A percentile compares a stretch with the other conserved stretches of the same genome.
These are phyloP conservation scores for Auanema freiburgensis DNA, from an alignment of 2,888 invertebrate genomes.

Conservation along the genomic window DNA sequence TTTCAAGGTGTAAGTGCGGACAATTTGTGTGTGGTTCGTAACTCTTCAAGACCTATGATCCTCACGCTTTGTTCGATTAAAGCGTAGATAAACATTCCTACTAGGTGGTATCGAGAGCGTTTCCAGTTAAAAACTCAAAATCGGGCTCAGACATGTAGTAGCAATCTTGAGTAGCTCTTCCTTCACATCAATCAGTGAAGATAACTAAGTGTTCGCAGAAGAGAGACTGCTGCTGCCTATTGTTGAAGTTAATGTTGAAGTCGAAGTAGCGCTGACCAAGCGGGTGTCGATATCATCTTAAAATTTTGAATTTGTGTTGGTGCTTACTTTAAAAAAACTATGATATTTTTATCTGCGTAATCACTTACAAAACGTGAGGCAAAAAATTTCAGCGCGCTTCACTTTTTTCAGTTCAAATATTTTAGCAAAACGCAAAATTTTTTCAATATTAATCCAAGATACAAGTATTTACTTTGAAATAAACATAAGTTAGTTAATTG, in stretches of 20 bases:
- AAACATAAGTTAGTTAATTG: too few species aligned
- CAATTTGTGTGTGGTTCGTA: constrained; percentile 24
- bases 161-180: constrained; percentile 19
- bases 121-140: constrained; percentile 15
- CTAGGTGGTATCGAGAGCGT: constrained; percentile 10
- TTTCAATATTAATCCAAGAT: too few species aligned
- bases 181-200: constrained; percentile 18
- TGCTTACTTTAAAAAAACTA: constrained; percentile 21
- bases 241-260: constrained; percentile 7
- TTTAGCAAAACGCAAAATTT: too few species aligned
- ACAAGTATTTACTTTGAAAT: too few species aligned
- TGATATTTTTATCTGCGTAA: constrained; percentile 24
- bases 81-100: constrained; percentile 15
- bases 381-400: too few species aligned
- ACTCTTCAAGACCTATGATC: constrained; percentile 27
- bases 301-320: constrained; percentile 14
- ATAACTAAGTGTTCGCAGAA: constrained; percentile 13
- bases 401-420: too few species aligned
- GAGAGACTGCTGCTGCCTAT: constrained; percentile 6
- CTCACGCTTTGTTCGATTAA: constrained; percentile 17
- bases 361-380: too few species aligned
- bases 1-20: constrained; percentile 20
- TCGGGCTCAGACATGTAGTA: constrained; percentile 12
- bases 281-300: constrained; percentile 14
- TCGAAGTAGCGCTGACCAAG: constrained; percentile 16